These are phyloP conservation scores for Catharus minimus DNA, from an alignment of 2,113 vertebrate species.

Conservation along the genomic window DNA sequence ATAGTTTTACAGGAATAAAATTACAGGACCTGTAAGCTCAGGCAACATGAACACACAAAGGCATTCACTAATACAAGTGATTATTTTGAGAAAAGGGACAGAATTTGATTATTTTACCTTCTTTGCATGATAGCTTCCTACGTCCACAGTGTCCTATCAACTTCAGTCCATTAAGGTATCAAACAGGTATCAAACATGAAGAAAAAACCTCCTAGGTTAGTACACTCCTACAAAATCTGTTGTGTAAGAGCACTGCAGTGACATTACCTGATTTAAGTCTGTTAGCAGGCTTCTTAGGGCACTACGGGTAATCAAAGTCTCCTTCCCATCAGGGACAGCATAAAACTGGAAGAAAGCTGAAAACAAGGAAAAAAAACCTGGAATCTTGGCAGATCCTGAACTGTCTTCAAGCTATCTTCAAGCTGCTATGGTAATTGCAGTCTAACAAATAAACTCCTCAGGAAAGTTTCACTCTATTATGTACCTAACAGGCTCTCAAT, in stretches of 20 bases:
- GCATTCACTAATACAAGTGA: background rate
- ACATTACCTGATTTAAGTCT: conserved; percentile 82
- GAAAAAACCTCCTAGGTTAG: background rate
- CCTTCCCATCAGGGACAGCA: conserved; percentile 15
- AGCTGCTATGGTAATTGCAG: background rate
- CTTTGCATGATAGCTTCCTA: background rate
- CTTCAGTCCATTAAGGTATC: background rate
- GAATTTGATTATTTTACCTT: background rate
- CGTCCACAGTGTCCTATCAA: background rate
- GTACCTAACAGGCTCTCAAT: background rate
- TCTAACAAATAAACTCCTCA: background rate
- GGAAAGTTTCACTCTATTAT: background rate
- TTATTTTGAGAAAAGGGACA: background rate
- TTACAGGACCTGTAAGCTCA: background rate
- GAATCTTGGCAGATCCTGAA: background rate
- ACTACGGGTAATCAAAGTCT: conserved; percentile 65
- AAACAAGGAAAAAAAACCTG: background rate
- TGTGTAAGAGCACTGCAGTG: background rate
- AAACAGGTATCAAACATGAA: background rate
- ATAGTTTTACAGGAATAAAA: background rate
- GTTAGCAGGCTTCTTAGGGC: conserved; percentile 77
- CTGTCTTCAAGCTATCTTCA: background rate
- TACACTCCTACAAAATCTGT: background rate
- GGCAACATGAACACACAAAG: background rate
- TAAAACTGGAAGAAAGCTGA: conserved; percentile 80